These are phyloP conservation scores for Atta cephalotes DNA, from an alignment of 1,140 invertebrate species.

Conservation along the genomic window DNA sequence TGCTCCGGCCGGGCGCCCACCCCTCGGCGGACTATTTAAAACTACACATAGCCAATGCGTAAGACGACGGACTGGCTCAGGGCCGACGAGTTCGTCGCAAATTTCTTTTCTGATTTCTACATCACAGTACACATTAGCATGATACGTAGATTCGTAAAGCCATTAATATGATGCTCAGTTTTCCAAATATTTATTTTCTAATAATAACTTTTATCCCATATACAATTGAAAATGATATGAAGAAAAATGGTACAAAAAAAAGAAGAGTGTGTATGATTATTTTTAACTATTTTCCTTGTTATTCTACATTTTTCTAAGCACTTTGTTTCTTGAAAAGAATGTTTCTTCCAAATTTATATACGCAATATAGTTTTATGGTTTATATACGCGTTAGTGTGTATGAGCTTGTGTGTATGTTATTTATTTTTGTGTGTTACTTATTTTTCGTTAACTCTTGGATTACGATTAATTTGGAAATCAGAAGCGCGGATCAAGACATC, in stretches of 20 bases:
- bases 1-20: conserved; percentile 70
- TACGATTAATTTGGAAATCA: conserved; percentile 21
- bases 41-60: conserved; percentile 81
- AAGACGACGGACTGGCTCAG: conserved; percentile 68
- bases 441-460: neutral
- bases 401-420: neutral
- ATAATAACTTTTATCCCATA: neutral
- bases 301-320: neutral
- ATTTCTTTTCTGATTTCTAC: conserved; percentile 48
- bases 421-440: conserved; percentile 8
- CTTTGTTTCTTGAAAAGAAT: neutral
- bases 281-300: neutral
- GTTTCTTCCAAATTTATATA: neutral
- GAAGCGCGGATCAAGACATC: conserved; percentile 22
- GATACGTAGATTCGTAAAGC: conserved; percentile 64
- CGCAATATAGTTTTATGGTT: neutral
- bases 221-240: neutral
- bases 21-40: conserved; percentile 85
- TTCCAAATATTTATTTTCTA: conserved; percentile 3
- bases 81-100: conserved; percentile 80
- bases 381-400: neutral
- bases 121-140: conserved; percentile 47
- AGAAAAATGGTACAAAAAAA: neutral
- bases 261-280: neutral
- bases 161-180: neutral